phyloP scores from a whole-genome alignment of 2,888 invertebrate genomes.

The Myathropa florea region DNA sequence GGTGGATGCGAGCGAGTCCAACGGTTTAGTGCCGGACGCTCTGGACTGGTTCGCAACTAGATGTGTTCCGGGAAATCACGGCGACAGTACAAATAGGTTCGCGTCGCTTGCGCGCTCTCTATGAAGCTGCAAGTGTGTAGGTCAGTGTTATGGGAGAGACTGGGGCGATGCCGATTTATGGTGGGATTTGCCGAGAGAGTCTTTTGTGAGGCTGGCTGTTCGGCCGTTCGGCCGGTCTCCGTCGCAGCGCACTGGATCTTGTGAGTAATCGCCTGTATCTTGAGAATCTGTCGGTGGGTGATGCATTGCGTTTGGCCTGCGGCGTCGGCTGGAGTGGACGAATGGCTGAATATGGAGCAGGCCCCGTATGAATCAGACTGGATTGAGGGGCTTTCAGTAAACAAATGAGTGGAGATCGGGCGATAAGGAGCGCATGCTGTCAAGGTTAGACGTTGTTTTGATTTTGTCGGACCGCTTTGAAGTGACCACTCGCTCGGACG shows the following conservation, averaged over 20 bases:
- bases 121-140: constrained; percentile 41
- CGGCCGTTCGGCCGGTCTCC: constrained; percentile 22
- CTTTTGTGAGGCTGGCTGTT: constrained; percentile 31
- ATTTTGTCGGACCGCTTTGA: not conserved
- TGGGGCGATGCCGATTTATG: constrained; percentile 53
- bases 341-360: constrained; percentile 11
- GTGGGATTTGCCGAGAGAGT: constrained; percentile 54
- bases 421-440: constrained; percentile 42
- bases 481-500: not conserved
- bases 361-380: constrained; percentile 37
- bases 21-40: not conserved
- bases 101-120: constrained; percentile 22
- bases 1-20: constrained; percentile 37
- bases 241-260: constrained; percentile 36
- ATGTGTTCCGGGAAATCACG: constrained; percentile 60
- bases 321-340: not conserved
- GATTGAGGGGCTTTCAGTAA: constrained; percentile 18
- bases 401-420: constrained; percentile 37
- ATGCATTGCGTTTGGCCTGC: constrained; percentile 56
- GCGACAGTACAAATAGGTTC: constrained; percentile 59
- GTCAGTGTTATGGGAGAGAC: constrained; percentile 57
- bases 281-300: constrained; percentile 44
- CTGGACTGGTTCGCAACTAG: constrained; percentile 39
- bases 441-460: constrained; percentile 38
- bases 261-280: constrained; percentile 58